Percentiles rank a stretch among this genome's conserved stretches.
Conservation (phyloP, 2,797 vertebrate genomes). For the Clarias laeviceps region DNA sequence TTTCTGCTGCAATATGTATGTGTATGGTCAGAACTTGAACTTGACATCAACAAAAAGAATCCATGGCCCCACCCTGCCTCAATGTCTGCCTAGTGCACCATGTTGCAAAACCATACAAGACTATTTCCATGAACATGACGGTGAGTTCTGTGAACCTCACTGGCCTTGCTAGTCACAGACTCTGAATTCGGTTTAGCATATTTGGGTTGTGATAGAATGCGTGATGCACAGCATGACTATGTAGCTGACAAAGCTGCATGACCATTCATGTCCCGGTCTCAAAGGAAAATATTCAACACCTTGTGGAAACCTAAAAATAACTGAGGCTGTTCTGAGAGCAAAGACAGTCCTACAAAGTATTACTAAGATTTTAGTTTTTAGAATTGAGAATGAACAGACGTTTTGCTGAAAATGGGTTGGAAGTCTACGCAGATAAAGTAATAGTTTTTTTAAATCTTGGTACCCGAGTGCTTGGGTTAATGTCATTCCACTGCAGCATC, state of each 20-base stretch:
- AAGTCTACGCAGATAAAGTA: neutral
- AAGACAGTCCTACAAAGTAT: neutral
- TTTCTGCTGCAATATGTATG: neutral
- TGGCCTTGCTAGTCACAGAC: neutral
- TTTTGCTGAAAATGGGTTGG: neutral
- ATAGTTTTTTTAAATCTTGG: neutral
- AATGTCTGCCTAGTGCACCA: neutral
- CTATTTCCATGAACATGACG: neutral
- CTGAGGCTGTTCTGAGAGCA: neutral
- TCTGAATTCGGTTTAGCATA: neutral
- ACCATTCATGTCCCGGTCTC: neutral
- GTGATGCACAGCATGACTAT: neutral
- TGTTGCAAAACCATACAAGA: neutral
- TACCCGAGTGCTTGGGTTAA: neutral
- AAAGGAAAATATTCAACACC: neutral
- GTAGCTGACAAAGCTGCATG: neutral
- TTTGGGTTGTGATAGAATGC: neutral
- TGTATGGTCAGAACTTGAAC: neutral
- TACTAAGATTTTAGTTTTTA: neutral
- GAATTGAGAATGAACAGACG: neutral
- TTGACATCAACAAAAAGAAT: neutral
- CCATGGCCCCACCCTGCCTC: neutral
- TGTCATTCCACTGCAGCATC: neutral
- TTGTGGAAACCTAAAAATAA: neutral
- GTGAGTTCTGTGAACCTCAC: neutral